phyloP scores from a whole-genome alignment of 2,113 vertebrate genomes.

The Erythrolamprus reginae region DNA sequence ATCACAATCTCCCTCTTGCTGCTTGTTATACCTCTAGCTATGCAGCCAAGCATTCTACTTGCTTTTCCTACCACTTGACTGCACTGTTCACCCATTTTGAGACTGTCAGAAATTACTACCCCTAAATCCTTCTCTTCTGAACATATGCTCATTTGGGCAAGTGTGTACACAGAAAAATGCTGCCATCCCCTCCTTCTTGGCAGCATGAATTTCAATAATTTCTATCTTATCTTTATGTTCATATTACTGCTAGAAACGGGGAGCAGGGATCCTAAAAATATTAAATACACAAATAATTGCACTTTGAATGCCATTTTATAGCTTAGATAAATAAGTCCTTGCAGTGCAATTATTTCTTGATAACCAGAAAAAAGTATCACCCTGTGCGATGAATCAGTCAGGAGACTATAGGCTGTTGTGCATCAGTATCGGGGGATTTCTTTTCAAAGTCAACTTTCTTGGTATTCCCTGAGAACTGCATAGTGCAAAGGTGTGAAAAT shows the following conservation, averaged over 20 bases:
- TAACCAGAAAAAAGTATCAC: slow-evolving; percentile 74
- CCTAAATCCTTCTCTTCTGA: no score
- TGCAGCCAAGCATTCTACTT: no score
- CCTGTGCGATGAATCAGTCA: slow-evolving; percentile 74
- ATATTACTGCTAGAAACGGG: slow-evolving; percentile 56
- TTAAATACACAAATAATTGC: slow-evolving; percentile 74
- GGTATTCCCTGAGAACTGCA: slow-evolving; percentile 76
- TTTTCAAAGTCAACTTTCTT: slow-evolving; percentile 89
- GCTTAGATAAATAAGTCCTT: slow-evolving; percentile 70
- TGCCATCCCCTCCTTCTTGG: slow-evolving; percentile 54
- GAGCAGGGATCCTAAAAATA: slow-evolving; percentile 52
- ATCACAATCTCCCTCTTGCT: no score
- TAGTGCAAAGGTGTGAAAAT: slow-evolving; percentile 98
- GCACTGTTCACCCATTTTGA: no score
- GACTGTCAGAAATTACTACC: no score
- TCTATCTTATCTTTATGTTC: slow-evolving; percentile 74
- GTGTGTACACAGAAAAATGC: slow-evolving; percentile 51
- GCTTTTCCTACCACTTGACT: no score
- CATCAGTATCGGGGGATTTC: slow-evolving; percentile 66
- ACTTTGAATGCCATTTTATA: slow-evolving; percentile 63
- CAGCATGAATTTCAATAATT: slow-evolving; percentile 72
- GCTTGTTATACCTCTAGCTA: no score
- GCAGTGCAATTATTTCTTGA: slow-evolving; percentile 73
- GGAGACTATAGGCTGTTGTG: slow-evolving; percentile 68
- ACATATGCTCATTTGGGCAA: background rate